Conservation (phyloP, 2,888 invertebrate genomes). For the Rhamphomyia laevipes region DNA sequence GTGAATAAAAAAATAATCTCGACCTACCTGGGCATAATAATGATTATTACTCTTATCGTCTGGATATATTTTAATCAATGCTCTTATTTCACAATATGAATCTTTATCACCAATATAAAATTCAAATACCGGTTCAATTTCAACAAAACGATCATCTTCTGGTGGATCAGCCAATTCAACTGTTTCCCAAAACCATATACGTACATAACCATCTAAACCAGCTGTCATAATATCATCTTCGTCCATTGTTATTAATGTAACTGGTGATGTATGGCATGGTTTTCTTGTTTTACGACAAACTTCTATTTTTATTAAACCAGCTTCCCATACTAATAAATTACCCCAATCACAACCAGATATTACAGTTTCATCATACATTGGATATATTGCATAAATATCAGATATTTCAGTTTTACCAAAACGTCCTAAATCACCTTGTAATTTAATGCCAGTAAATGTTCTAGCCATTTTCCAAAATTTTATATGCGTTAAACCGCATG, state of each 20-base stretch:
- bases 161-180: slow-evolving; percentile 79
- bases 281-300: slow-evolving; percentile 58
- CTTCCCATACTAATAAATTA: slow-evolving; percentile 85
- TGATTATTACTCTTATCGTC: slow-evolving; percentile 37
- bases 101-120: slow-evolving; percentile 44
- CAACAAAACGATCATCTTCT: slow-evolving; percentile 66
- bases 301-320: slow-evolving; percentile 75
- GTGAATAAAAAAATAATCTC: not conserved
- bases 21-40: slow-evolving; percentile 67
- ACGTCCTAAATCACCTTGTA: slow-evolving; percentile 77
- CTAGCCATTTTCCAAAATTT: slow-evolving; percentile 90
- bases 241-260: slow-evolving; percentile 38
- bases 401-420: slow-evolving; percentile 90
- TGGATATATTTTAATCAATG: slow-evolving; percentile 27
- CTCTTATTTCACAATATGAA: slow-evolving; percentile 26
- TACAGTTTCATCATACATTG: slow-evolving; percentile 81
- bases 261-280: slow-evolving; percentile 62
- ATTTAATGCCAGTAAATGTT: slow-evolving; percentile 83
- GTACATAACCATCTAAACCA: slow-evolving; percentile 64
- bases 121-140: slow-evolving; percentile 79
- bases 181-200: slow-evolving; percentile 83
- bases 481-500: slow-evolving; percentile 66
- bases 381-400: slow-evolving; percentile 71
- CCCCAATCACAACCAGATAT: slow-evolving; percentile 86
- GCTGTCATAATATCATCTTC: slow-evolving; percentile 33